Evolutionary conservation across 1,140 invertebrate genomes (phyloP).

Genomic region (Vanessa atalanta): DNA sequence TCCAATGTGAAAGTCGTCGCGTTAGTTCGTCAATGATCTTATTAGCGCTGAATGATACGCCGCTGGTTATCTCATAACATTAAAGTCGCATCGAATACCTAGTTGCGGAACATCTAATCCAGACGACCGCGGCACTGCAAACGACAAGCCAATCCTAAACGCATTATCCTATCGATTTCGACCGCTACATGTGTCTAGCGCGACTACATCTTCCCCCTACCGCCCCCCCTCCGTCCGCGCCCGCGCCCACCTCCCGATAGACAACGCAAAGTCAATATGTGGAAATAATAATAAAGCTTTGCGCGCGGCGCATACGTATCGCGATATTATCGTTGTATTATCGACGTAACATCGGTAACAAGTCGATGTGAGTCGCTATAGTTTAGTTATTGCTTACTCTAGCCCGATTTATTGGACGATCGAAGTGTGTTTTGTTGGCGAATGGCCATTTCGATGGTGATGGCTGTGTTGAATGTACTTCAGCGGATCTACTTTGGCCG

Average conservation of each 20-base stretch:
- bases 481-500: background rate
- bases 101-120: slow-evolving; percentile 24
- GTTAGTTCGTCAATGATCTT: background rate
- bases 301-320: slow-evolving; percentile 67
- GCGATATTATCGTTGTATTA: slow-evolving; percentile 62
- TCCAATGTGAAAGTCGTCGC: no score
- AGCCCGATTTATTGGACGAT: slow-evolving; percentile 40
- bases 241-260: slow-evolving; percentile 42
- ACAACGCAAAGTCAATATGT: slow-evolving; percentile 75
- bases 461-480: slow-evolving; percentile 11
- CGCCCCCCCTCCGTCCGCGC: slow-evolving; percentile 25
- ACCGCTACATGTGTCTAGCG: slow-evolving; percentile 69
- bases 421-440: slow-evolving; percentile 27
- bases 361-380: slow-evolving; percentile 43
- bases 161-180: slow-evolving; percentile 73
- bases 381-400: slow-evolving; percentile 60
- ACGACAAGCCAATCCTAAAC: slow-evolving; percentile 66
- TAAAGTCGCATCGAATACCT: slow-evolving; percentile 22
- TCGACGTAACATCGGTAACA: slow-evolving; percentile 53
- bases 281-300: slow-evolving; percentile 75
- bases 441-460: slow-evolving; percentile 19
- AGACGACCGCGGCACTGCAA: slow-evolving; percentile 31
- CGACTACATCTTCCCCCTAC: slow-evolving; percentile 57
- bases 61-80: background rate
- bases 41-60: background rate